These are phyloP conservation scores for Drosophila athabasca DNA, from an alignment of 1,140 invertebrate species.

Conservation along the genomic window DNA sequence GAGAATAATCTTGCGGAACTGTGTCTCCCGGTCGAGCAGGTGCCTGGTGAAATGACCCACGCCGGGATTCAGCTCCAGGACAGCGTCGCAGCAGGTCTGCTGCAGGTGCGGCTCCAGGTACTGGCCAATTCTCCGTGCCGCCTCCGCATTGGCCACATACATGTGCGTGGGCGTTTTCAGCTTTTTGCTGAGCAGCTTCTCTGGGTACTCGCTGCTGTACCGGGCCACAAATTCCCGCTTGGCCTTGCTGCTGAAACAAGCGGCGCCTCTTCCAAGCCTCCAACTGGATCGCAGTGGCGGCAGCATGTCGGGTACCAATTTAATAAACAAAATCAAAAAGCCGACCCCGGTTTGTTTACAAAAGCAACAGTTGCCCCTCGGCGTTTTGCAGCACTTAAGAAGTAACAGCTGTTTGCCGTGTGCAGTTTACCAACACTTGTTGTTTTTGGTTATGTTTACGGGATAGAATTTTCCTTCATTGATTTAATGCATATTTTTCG, in stretches of 20 bases:
- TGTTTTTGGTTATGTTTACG: constrained; percentile 70
- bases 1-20: constrained; percentile 80
- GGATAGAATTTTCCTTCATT: constrained; percentile 12
- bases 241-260: constrained; percentile 38
- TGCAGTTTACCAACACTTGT: constrained; percentile 35
- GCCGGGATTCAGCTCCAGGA: constrained; percentile 86
- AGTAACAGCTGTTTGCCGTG: constrained; percentile 3
- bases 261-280: constrained; percentile 9
- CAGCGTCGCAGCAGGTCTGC: constrained; percentile 70
- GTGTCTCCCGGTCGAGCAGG: constrained; percentile 76
- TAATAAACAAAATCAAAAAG: constrained; percentile 2
- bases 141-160: constrained; percentile 75
- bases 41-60: constrained; percentile 84
- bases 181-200: constrained; percentile 69
- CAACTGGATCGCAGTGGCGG: constrained; percentile 42
- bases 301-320: constrained; percentile 39
- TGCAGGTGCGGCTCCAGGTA: constrained; percentile 68
- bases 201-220: constrained; percentile 67
- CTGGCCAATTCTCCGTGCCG: constrained; percentile 83
- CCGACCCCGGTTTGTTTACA: constrained; percentile 51
- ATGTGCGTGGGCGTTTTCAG: constrained; percentile 61
- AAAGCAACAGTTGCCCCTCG: constrained; percentile 21
- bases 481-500: constrained; percentile 1
- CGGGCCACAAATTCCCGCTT: constrained; percentile 50
- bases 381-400: constrained; percentile 24